Evolutionary conservation across 1,140 invertebrate genomes (phyloP).

Genomic region (Leucophenga varia): DNA sequence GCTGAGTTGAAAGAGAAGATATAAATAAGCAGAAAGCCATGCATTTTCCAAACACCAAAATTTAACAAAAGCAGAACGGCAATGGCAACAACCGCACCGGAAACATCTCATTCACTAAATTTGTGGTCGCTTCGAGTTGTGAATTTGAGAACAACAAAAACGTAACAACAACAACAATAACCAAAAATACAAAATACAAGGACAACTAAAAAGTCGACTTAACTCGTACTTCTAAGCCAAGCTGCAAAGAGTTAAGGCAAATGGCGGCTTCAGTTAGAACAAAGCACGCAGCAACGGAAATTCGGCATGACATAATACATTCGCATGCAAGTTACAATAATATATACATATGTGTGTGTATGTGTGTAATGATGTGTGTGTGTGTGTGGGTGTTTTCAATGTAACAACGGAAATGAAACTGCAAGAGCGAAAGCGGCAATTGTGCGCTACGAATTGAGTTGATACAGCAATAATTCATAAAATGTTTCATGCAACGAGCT

Average conservation of each 20-base stretch:
- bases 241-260: too few relatives aligned
- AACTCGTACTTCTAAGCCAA: too few relatives aligned
- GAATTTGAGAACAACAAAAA: conserved; percentile 27
- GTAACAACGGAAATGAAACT: neutral
- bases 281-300: conserved; percentile 49
- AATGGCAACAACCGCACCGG: conserved; percentile 41
- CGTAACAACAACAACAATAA: neutral
- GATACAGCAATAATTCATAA: conserved; percentile 55
- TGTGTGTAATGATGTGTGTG: conserved; percentile 6
- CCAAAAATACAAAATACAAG: neutral
- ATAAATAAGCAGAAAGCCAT: conserved; percentile 30
- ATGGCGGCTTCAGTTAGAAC: conserved; percentile 41
- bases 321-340: conserved; percentile 38
- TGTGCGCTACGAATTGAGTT: conserved; percentile 43
- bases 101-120: conserved; percentile 54
- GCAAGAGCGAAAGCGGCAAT: neutral
- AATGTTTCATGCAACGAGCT: conserved; percentile 53
- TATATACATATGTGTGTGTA: conserved; percentile 13
- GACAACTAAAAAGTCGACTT: too few relatives aligned
- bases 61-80: conserved; percentile 21
- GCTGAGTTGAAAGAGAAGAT: conserved; percentile 38
- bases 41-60: conserved; percentile 54
- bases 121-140: conserved; percentile 51
- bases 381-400: conserved; percentile 19
- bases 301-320: conserved; percentile 51